These are phyloP conservation scores for Lumbricus terrestris DNA, from an alignment of 2,888 invertebrate species.

Conservation along the genomic window DNA sequence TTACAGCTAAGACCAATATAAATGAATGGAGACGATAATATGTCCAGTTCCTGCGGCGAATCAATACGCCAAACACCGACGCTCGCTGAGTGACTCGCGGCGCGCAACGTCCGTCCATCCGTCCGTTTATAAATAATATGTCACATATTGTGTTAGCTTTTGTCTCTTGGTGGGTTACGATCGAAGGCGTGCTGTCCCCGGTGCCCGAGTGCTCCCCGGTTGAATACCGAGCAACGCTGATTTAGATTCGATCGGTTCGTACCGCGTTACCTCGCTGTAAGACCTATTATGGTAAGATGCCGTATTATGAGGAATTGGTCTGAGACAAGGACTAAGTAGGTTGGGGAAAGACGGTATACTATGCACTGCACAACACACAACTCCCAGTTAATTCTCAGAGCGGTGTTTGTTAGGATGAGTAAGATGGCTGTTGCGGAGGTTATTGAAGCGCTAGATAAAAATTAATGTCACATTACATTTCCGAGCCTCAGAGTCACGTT, in stretches of 20 bases:
- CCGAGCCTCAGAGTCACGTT: too few species aligned
- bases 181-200: neutral
- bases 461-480: too few species aligned
- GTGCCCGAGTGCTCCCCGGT: neutral
- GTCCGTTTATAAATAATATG: too few species aligned
- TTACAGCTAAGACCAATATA: constrained; percentile 12
- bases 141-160: neutral
- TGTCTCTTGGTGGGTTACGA: neutral
- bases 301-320: neutral
- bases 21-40: neutral
- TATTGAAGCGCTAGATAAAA: too few species aligned
- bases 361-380: neutral
- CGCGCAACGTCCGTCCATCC: neutral
- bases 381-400: too few species aligned
- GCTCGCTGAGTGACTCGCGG: neutral
- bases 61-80: neutral
- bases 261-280: neutral
- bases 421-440: too few species aligned
- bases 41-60: neutral
- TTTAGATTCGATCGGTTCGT: constrained; percentile 14
- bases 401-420: too few species aligned
- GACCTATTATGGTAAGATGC: neutral
- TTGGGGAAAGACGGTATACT: neutral
- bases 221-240: neutral
- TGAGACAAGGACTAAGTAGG: neutral